These are phyloP conservation scores for Anseranas semipalmata DNA, from an alignment of 2,113 vertebrate genomes.

Conservation along the genomic window DNA sequence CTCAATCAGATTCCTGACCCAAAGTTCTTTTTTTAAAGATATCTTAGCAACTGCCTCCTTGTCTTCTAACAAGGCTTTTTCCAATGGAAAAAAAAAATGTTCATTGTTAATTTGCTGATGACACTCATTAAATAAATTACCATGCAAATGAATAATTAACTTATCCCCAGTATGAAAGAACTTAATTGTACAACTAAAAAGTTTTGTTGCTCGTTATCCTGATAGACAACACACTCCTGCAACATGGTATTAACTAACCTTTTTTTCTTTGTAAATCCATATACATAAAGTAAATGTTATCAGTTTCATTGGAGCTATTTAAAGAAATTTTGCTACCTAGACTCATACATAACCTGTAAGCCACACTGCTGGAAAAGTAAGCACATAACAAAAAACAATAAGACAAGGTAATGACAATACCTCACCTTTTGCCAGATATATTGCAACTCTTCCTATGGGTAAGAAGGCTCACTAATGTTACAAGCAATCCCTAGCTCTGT, in stretches of 20 bases:
- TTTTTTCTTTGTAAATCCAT: not conserved
- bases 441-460: not conserved
- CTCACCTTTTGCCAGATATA: not conserved
- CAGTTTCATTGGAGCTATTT: not conserved
- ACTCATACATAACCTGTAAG: not conserved
- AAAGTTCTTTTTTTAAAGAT: not conserved
- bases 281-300: not conserved
- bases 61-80: not conserved
- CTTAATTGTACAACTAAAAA: not conserved
- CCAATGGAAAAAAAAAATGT: not conserved
- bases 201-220: not conserved
- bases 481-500: not conserved
- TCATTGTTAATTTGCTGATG: not conserved
- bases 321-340: not conserved
- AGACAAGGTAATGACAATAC: not conserved
- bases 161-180: not conserved
- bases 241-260: not conserved
- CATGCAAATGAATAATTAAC: not conserved
- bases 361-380: not conserved
- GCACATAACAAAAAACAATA: not conserved
- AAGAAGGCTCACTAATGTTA: not conserved
- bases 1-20: not conserved
- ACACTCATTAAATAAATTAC: not conserved
- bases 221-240: not conserved
- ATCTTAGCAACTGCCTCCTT: not conserved